These are phyloP conservation scores for Peucedramus taeniatus DNA, from an alignment of 2,113 vertebrate genomes.

Conservation along the genomic window DNA sequence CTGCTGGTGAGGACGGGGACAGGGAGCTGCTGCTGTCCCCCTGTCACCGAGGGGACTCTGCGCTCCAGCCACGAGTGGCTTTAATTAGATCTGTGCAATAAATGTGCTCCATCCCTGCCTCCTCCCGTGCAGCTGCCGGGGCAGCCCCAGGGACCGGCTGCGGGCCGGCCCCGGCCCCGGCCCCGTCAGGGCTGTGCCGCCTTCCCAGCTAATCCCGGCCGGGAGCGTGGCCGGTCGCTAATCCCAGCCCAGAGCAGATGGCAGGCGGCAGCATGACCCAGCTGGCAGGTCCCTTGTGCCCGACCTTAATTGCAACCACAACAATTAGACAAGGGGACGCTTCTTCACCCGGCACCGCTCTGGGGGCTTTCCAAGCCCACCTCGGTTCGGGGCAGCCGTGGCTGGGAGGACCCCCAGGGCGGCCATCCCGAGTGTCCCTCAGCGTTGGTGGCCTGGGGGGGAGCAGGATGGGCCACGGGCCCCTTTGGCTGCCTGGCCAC, in stretches of 20 bases:
- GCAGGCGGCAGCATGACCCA: conserved; percentile 6
- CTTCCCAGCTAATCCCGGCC: neutral
- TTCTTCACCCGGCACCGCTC: rapidly evolving
- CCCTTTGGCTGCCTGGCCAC: neutral
- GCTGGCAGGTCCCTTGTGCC: neutral
- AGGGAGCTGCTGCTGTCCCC: neutral
- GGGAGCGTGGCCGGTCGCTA: neutral
- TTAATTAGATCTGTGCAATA: neutral
- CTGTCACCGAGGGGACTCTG: neutral
- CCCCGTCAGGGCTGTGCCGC: neutral
- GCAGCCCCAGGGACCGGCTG: neutral
- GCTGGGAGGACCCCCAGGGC: neutral
- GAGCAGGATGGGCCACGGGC: neutral
- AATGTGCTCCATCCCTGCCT: neutral
- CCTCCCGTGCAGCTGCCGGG: neutral
- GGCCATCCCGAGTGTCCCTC: rapidly evolving
- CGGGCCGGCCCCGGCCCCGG: neutral
- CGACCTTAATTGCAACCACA: neutral
- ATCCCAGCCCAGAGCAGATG: conserved; percentile 50
- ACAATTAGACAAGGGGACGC: neutral
- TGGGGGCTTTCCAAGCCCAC: neutral
- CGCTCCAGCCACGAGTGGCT: rapidly evolving
- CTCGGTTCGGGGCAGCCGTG: rapidly evolving
- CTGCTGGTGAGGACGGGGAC: conserved; percentile 82
- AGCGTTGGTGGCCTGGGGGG: rapidly evolving